Conservation (phyloP, 2,888 invertebrate genomes). For the Congeria kusceri region DNA sequence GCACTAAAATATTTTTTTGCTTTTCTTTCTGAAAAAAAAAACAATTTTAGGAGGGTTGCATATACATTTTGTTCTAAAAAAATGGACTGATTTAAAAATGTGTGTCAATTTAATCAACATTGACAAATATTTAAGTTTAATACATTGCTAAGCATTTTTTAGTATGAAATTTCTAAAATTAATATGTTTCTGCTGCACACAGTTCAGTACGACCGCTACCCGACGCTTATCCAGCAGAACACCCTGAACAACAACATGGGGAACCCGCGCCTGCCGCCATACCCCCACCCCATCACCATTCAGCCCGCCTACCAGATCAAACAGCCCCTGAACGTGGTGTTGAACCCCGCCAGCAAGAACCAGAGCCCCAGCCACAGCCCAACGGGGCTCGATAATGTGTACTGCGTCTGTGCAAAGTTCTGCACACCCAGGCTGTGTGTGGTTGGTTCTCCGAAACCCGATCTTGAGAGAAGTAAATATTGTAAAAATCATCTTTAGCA, state of each 20-base stretch:
- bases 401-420: slow-evolving; percentile 92
- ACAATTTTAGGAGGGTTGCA: too few species aligned
- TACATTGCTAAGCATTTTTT: background rate
- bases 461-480: slow-evolving; percentile 76
- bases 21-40: too few species aligned
- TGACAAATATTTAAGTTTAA: too few species aligned
- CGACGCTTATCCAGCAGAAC: slow-evolving; percentile 80
- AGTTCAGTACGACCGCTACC: slow-evolving; percentile 80
- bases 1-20: too few species aligned
- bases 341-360: slow-evolving; percentile 67
- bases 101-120: too few species aligned
- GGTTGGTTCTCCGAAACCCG: slow-evolving; percentile 85
- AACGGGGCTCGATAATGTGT: slow-evolving; percentile 88
- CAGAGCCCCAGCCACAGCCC: slow-evolving; percentile 82
- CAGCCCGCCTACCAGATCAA: slow-evolving; percentile 94
- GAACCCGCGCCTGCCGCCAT: slow-evolving; percentile 96
- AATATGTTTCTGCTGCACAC: slow-evolving; percentile 5
- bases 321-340: slow-evolving; percentile 82
- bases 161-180: background rate
- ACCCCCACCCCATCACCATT: slow-evolving; percentile 93
- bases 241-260: slow-evolving; percentile 84
- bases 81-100: too few species aligned
- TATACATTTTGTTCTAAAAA: too few species aligned
- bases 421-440: slow-evolving; percentile 92
- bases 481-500: too few species aligned